A percentile compares a stretch with the other conserved stretches of the same genome.
Evolutionary conservation across 2,797 vertebrate species (phyloP).

Genomic region (Aldrovandia affinis): DNA sequence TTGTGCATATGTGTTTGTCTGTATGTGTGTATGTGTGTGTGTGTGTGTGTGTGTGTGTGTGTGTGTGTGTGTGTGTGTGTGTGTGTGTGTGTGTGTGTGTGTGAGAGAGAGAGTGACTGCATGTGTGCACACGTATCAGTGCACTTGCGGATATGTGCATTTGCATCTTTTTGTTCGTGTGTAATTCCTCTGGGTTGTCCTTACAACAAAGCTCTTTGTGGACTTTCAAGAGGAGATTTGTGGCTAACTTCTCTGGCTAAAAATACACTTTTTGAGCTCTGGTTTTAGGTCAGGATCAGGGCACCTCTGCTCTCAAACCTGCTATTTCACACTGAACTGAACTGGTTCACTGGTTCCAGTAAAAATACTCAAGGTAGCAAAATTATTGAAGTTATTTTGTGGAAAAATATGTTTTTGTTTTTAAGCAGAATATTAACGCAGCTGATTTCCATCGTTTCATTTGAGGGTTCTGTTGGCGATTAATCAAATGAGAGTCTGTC

Average conservation of each 20-base stretch:
- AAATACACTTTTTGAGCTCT: not conserved
- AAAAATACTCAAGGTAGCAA: not conserved
- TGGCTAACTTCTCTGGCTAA: not conserved
- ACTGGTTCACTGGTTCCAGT: not conserved
- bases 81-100: not conserved
- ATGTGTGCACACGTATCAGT: too few relatives aligned
- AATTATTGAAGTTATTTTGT: not conserved
- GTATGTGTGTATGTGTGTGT: constrained; percentile 9
- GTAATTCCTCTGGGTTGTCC: too few relatives aligned
- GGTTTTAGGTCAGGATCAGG: not conserved
- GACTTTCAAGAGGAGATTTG: not conserved
- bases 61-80: not conserved
- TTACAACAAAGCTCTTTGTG: too few relatives aligned
- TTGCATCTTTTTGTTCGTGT: too few relatives aligned
- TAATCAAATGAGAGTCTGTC: constrained; percentile 48
- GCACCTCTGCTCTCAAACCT: not conserved
- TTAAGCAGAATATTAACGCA: constrained; percentile 51
- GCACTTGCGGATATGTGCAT: too few relatives aligned
- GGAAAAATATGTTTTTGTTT: constrained; percentile 53
- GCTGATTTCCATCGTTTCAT: constrained; percentile 45
- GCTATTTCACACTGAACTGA: not conserved
- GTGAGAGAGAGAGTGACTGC: too few relatives aligned
- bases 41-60: not conserved
- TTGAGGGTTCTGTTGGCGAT: constrained; percentile 49
- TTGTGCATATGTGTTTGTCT: not conserved